A percentile compares a stretch with the other conserved stretches of the same genome.
Evolutionary conservation across 2,888 invertebrate species (phyloP).

Genomic region (Drosophila stalkeri): DNA sequence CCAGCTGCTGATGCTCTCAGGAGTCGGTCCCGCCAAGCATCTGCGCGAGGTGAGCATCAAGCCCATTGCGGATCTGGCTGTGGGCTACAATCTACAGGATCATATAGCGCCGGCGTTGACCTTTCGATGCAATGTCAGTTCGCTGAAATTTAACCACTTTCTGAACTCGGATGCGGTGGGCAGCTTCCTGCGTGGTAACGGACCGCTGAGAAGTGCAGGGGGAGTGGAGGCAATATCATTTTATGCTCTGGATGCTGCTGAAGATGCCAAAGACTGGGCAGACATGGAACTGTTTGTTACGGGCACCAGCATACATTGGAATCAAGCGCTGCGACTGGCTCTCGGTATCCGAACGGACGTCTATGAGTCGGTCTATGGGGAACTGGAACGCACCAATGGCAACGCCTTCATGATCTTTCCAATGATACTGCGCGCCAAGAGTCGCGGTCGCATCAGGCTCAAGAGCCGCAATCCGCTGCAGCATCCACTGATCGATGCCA

Average conservation of each 20-base stretch:
- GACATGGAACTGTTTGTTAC: slow-evolving; percentile 90
- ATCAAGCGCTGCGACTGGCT: slow-evolving; percentile 73
- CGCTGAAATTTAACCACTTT: slow-evolving; percentile 65
- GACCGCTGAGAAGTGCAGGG: slow-evolving; percentile 86
- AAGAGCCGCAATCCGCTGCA: slow-evolving; percentile 88
- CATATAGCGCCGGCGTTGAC: slow-evolving; percentile 89
- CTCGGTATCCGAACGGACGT: slow-evolving; percentile 85
- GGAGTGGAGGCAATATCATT: slow-evolving; percentile 88
- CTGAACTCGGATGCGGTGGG: slow-evolving; percentile 57
- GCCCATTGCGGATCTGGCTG: slow-evolving; percentile 87
- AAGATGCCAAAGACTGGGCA: slow-evolving; percentile 85
- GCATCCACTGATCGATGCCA: slow-evolving; percentile 89
- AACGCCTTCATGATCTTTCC: slow-evolving; percentile 87
- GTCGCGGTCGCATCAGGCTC: slow-evolving; percentile 88
- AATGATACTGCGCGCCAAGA: slow-evolving; percentile 89
- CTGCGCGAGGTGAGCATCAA: slow-evolving; percentile 86
- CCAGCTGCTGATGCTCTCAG: slow-evolving; percentile 92
- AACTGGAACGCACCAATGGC: slow-evolving; percentile 65
- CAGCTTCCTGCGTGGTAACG: slow-evolving; percentile 74
- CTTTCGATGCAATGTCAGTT: slow-evolving; percentile 86
- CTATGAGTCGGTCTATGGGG: slow-evolving; percentile 85
- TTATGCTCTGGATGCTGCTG: slow-evolving; percentile 86
- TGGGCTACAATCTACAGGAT: slow-evolving; percentile 88
- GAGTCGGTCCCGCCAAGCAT: slow-evolving; percentile 88
- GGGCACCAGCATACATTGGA: slow-evolving; percentile 85